Evolutionary conservation across 2,888 invertebrate genomes (phyloP).

Genomic region (Bombylius major): DNA sequence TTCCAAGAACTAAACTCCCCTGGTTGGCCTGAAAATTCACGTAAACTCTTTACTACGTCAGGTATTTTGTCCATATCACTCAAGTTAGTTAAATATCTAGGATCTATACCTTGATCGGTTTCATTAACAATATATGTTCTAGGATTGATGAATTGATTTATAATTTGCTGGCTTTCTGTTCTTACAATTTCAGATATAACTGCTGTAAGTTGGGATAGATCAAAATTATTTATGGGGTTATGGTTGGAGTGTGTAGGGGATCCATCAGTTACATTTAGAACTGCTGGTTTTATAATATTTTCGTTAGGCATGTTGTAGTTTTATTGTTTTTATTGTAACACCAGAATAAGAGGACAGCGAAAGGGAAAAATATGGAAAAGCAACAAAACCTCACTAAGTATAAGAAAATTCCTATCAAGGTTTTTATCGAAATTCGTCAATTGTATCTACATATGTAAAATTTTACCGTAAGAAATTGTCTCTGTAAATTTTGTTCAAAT

Average conservation of each 20-base stretch:
- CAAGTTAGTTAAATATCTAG: not conserved
- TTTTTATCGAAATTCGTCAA: too few relatives aligned
- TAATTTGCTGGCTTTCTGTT: not conserved
- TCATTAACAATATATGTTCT: not conserved
- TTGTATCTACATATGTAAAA: too few relatives aligned
- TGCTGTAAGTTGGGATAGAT: not conserved
- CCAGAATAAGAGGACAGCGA: too few relatives aligned
- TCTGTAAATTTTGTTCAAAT: too few relatives aligned
- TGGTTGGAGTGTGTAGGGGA: not conserved
- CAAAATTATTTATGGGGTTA: not conserved
- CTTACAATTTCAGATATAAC: not conserved
- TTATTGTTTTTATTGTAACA: not conserved
- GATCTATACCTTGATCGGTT: not conserved
- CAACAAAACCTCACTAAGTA: too few relatives aligned
- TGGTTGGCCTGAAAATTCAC: constrained; percentile 8
- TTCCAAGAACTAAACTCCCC: constrained; percentile 7
- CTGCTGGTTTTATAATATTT: not conserved
- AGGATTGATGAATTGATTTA: not conserved
- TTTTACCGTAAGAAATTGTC: too few relatives aligned
- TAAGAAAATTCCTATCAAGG: too few relatives aligned
- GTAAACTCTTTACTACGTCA: constrained; percentile 6
- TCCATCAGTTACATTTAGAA: not conserved
- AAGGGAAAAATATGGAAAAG: too few relatives aligned
- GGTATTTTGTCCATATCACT: constrained; percentile 6
- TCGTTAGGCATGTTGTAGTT: not conserved